Evolutionary conservation across 2,888 invertebrate species (phyloP).

Genomic region (Teleogryllus oceanicus): DNA sequence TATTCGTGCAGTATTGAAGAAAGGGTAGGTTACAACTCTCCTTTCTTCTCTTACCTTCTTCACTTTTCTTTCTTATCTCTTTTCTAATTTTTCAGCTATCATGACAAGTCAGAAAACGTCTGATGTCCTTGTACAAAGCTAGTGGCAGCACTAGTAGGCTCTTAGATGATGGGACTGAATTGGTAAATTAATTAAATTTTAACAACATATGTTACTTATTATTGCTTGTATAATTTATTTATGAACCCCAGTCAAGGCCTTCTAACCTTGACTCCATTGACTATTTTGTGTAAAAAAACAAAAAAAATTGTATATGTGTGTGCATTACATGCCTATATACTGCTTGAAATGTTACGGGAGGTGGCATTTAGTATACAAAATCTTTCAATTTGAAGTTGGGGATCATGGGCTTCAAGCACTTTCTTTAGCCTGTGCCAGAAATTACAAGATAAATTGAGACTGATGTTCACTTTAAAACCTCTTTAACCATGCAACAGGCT

Average conservation of each 20-base stretch:
- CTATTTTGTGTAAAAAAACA: neutral
- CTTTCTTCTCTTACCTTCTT: neutral
- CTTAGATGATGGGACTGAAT: neutral
- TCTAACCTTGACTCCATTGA: neutral
- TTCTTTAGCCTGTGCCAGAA: neutral
- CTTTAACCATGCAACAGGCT: neutral
- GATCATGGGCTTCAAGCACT: neutral
- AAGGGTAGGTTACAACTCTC: neutral
- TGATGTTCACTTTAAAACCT: constrained; percentile 18
- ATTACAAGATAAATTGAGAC: neutral
- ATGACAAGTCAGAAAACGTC: neutral
- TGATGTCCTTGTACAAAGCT: neutral
- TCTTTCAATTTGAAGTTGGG: neutral
- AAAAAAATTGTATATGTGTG: neutral
- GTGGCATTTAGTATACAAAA: neutral
- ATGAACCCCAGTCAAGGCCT: constrained; percentile 4
- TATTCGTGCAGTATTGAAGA: neutral
- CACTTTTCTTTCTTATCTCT: neutral
- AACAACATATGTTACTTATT: neutral
- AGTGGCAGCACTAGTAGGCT: neutral
- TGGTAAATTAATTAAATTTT: neutral
- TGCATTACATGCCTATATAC: neutral
- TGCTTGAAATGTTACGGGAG: neutral
- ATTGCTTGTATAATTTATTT: neutral
- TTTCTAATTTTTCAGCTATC: neutral